Percentiles rank a stretch among this genome's conserved stretches.
Evolutionary conservation across 2,888 invertebrate genomes (phyloP).

Genomic region (Mamestra brassicae): DNA sequence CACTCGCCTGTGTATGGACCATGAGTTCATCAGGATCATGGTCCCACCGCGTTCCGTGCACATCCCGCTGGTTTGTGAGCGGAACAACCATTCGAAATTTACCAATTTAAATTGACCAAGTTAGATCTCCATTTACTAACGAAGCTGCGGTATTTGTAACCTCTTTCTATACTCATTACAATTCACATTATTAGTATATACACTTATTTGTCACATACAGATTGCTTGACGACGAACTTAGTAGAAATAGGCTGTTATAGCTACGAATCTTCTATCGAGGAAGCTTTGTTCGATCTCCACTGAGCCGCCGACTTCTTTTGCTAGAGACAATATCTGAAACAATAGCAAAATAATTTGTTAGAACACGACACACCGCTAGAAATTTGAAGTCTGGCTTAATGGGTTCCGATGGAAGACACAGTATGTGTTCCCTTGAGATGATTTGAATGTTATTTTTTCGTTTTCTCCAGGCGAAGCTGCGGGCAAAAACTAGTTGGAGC

Average conservation of each 20-base stretch:
- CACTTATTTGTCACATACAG: slow-evolving; percentile 22
- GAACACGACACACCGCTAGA: no score
- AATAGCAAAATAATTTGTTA: neutral
- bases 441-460: no score
- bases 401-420: no score
- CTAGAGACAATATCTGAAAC: slow-evolving; percentile 94
- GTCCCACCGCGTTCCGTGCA: no score
- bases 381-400: no score
- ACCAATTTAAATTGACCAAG: no score
- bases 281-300: slow-evolving; percentile 98
- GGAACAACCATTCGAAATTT: no score
- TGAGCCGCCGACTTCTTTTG: slow-evolving; percentile 92
- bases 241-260: slow-evolving; percentile 98
- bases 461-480: no score
- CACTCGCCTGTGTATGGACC: no score
- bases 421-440: no score
- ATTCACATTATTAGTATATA: slow-evolving; percentile 18
- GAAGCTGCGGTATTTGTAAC: slow-evolving; percentile 7
- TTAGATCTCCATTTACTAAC: slow-evolving; percentile 19
- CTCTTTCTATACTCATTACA: slow-evolving; percentile 12
- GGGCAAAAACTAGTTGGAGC: no score
- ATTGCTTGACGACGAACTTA: slow-evolving; percentile 61
- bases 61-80: neutral
- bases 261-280: slow-evolving; percentile 95
- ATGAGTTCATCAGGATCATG: no score